phyloP scores from a whole-genome alignment of 1,140 invertebrate species.

The Drosophila erecta region DNA sequence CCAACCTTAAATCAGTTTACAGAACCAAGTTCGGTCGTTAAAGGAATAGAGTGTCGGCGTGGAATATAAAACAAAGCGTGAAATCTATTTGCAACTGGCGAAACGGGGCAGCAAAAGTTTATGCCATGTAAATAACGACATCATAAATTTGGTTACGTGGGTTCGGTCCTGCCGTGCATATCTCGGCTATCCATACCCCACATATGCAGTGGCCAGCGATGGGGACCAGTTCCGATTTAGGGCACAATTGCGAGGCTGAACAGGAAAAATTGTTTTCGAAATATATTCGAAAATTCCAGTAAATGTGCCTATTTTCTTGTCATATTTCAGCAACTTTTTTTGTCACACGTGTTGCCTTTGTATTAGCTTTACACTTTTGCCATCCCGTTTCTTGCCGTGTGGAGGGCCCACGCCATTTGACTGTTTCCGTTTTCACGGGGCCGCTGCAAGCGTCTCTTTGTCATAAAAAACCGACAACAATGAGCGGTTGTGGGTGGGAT shows the following conservation, averaged over 20 bases:
- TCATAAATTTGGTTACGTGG: constrained; percentile 76
- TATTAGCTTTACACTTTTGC: too few species aligned
- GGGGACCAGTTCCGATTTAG: constrained; percentile 74
- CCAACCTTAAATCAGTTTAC: constrained; percentile 9
- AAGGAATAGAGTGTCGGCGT: constrained; percentile 38
- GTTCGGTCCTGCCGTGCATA: constrained; percentile 53
- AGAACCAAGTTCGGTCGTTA: constrained; percentile 20
- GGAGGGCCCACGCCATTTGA: constrained; percentile 56
- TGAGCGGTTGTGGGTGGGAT: constrained; percentile 31
- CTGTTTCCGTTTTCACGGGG: constrained; percentile 67
- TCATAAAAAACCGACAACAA: constrained; percentile 77
- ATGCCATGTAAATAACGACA: constrained; percentile 81
- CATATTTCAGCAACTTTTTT: too few species aligned
- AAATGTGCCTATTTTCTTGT: too few species aligned
- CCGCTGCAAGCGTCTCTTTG: constrained; percentile 49
- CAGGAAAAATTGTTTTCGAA: background rate
- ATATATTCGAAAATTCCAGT: background rate
- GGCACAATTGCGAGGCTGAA: constrained; percentile 39
- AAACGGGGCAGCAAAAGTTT: constrained; percentile 66
- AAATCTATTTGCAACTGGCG: constrained; percentile 73
- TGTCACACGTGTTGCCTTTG: too few species aligned
- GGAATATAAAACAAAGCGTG: constrained; percentile 70
- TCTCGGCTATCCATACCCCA: constrained; percentile 47
- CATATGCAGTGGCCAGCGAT: constrained; percentile 32
- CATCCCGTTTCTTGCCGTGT: constrained; percentile 13